Base-by-base conservation (phyloP, 2,888 invertebrate genomes). In the Mesorhabditis sp. region DNA sequence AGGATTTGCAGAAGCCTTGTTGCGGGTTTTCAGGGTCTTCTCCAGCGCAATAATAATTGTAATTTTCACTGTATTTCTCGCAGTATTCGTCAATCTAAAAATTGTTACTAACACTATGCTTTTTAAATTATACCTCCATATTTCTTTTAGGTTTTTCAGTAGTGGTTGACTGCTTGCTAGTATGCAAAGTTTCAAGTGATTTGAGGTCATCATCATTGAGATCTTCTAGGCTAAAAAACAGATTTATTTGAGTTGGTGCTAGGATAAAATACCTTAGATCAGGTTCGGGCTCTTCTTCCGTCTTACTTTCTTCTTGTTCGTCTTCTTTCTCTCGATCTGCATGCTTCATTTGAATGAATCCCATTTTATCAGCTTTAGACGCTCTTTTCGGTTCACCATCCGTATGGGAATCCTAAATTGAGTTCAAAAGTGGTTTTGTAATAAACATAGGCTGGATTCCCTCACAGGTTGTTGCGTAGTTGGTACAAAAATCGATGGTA, bases 1-100 rank as follows among this genome's bases (percentile, higher is more conserved):
- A 81, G 1, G 78, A 75, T 7, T 68, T 66, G 62, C 81, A 81
- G 69, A 81, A 81, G 61, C 80, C 76, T 58, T 70, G 70, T 67
- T 79, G 73, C 15, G 74, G 71, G 5, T 72, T 74, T 10, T 62
- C 62, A 65, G 73, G 71, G 3, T 58, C 63, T 61, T 75, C 77
- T 6, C 77, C 79, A 4, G 72, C 76, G 61, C 81, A 81, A 67
- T 74, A 81, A 62, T 75, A 81, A 50, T 76, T 73, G 72, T 77
- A 81, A 70, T 81, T 81, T 58, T 81, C 81, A 0, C 73, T 70
- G 67, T 79, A 81, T 41, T 75, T 74, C 6, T 71, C 70, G 63
- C 81, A 81, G 70, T 81, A 81, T 6, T 71, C 72, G 7, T 72
- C 68, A 6, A 80, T 74, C 44, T 70, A 65, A 28, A 28, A 28